Percentiles rank a stretch among this genome's conserved stretches.
Evolutionary conservation across 2,888 invertebrate genomes (phyloP).

Genomic region (Dendrolimus pini): DNA sequence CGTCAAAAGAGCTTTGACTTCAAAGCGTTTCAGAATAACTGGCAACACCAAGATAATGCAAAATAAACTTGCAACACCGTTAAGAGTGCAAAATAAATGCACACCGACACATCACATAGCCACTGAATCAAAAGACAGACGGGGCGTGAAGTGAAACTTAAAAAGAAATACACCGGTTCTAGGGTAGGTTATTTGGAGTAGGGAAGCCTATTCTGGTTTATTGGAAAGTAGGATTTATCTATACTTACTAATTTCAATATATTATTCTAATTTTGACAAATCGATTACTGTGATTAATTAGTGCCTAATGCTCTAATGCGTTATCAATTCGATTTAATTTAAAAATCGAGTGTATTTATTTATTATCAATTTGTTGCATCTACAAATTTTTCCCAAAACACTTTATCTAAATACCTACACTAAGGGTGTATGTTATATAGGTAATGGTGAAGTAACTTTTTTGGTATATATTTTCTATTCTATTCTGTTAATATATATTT

Average conservation of each 20-base stretch:
- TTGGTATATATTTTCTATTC: no score
- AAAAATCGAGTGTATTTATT: no score
- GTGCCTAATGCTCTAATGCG: no score
- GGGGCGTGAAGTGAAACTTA: conserved; percentile 69
- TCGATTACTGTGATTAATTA: no score
- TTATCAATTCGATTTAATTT: no score
- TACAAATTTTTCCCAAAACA: not conserved
- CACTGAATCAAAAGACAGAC: conserved; percentile 73
- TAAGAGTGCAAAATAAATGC: conserved; percentile 72
- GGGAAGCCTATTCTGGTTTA: conserved; percentile 62
- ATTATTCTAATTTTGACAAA: no score
- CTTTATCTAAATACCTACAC: not conserved
- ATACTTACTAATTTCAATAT: no score
- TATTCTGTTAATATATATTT: no score
- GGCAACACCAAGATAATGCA: conserved; percentile 55
- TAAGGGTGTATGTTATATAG: no score
- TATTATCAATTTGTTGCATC: no score
- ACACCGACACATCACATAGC: conserved; percentile 69
- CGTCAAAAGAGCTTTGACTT: conserved; percentile 72
- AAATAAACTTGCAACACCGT: not conserved
- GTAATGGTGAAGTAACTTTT: not conserved
- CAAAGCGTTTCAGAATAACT: conserved; percentile 66
- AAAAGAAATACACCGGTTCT: not conserved
- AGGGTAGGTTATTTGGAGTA: conserved; percentile 1
- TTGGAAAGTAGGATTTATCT: conserved; percentile 8